Evolutionary conservation across 2,888 invertebrate genomes (phyloP), one percentile per base, ranked within the genome.

Genomic region (Globia sparganii): DNA sequence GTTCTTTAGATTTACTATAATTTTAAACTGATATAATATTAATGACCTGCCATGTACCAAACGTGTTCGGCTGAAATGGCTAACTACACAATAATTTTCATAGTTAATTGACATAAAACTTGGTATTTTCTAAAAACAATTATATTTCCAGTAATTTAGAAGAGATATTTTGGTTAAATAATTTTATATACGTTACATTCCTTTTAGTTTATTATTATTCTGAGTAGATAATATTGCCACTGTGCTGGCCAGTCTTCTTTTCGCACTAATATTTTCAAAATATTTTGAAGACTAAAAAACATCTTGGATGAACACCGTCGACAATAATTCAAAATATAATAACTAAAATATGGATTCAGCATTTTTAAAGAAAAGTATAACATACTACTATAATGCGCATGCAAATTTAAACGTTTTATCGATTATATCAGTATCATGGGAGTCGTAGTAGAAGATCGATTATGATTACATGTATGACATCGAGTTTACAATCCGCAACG

Each of bases 401-500:
- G 28, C 8, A 64, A 40, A 49, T 34, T 49, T 21, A 40, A 77
- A 78, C 59, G 53, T 66, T 78, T 78, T 72, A 5, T 25, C 9
- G 65, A 72, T 78, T 64, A 68, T 49, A 66, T 64, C 80, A 64
- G 15, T 25, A 61, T 53, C n/a, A 53, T 34, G 15, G 64, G 21
- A 64, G 49, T 34, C 31, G 34, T 34, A 75, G 37, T 46, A n/a
- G 25, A 15, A 28, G 65, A 80, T 81, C 76, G 46, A 61, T 81
- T 61, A 69, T 28, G n/a, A 66, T 59, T 40, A 62, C 40, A 40
- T 34, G n/a, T 46, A 31, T 74, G 11, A 72, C 46, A 64, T 56
- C 25, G 40, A 74, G 75, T 70, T 75, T 61, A 81, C 76, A 70
- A 76, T 80, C 76, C 62, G 11, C 6, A 15, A 62, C 37, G 56